Evolutionary conservation across 2,113 vertebrate species (phyloP), one percentile per base, ranked within the genome.

Genomic region (Miniopterus natalensis): DNA sequence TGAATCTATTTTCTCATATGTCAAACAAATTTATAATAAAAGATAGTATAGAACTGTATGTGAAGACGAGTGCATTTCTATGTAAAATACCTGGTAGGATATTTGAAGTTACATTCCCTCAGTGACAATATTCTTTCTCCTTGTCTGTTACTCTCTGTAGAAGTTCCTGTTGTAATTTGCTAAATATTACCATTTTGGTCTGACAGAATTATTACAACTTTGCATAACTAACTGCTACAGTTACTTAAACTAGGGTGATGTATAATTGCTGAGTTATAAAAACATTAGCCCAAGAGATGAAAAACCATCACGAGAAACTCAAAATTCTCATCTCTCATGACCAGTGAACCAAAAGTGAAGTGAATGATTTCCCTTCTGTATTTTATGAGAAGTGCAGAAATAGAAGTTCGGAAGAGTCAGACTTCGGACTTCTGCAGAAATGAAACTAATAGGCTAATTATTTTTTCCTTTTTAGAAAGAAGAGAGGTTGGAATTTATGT

Each of bases 221-320:
- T 63, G 47, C 55, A 92, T 88, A 89, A 18, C 40, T 17, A 91
- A 57, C 59, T 95, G 51, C 5, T 49, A 20, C 49, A 96, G 18
- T 86, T 95, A 97, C 92, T 96, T 57, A 96, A 66, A 92, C 40
- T 88, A 84, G 51, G 71, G 49, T 88, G 15, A 93, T 59, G 59
- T 94, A 90, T 94, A 95, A 51, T 47, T 94, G 74, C 18, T 95
- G 71, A 95, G 91, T 91, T 96, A 96, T 88, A 97, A 97, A 96
- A 88, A 36, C 78, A 88, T 78, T 91, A 92, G 75, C 74, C 45
- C 31, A 92, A 92, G 47, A 92, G 86, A 97, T 91, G 92, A 79
- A 91, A 95, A 97, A 65, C 59, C 25, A 66, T 73, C 47, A 94
- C 55, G 94, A 96, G 92, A 86, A 93, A 73, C 31, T 13, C n/a